These are phyloP conservation scores for Ceuthmochares aereus DNA, from an alignment of 2,113 vertebrate species.

Conservation along the genomic window DNA sequence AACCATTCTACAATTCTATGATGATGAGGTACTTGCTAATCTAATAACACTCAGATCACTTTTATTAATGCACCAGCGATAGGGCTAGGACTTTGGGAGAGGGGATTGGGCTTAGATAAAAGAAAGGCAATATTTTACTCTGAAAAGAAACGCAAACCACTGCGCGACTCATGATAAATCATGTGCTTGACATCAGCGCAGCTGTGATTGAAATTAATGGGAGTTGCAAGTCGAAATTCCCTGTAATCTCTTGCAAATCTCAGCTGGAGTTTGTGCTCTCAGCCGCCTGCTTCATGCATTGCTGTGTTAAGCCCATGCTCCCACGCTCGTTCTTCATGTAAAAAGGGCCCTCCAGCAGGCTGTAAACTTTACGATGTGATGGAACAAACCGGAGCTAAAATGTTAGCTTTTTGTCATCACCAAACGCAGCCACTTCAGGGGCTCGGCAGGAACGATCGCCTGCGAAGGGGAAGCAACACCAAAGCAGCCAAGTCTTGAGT, in stretches of 20 bases:
- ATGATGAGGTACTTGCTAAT: background rate
- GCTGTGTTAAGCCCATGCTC: background rate
- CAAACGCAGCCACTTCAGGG: background rate
- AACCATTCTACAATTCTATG: no score
- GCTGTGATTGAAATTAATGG: background rate
- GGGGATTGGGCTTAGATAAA: background rate
- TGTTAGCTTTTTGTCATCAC: conserved; percentile 12
- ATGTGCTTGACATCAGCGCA: background rate
- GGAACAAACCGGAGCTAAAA: background rate
- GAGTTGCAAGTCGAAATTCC: background rate
- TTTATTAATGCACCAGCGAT: background rate
- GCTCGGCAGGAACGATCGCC: accelerated
- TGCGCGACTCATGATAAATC: background rate
- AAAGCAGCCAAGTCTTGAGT: background rate
- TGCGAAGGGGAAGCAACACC: background rate
- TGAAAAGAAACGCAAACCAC: background rate
- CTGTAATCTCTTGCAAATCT: background rate
- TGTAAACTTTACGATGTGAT: background rate
- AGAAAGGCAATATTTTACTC: conserved; percentile 1
- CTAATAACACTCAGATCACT: background rate
- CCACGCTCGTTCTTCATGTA: background rate
- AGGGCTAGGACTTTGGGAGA: background rate
- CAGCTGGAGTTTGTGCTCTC: background rate
- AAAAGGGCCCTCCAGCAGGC: conserved; percentile 35
- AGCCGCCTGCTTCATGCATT: accelerated